These are phyloP conservation scores for Mythimna impura DNA, from an alignment of 2,888 invertebrate genomes.

Conservation along the genomic window DNA sequence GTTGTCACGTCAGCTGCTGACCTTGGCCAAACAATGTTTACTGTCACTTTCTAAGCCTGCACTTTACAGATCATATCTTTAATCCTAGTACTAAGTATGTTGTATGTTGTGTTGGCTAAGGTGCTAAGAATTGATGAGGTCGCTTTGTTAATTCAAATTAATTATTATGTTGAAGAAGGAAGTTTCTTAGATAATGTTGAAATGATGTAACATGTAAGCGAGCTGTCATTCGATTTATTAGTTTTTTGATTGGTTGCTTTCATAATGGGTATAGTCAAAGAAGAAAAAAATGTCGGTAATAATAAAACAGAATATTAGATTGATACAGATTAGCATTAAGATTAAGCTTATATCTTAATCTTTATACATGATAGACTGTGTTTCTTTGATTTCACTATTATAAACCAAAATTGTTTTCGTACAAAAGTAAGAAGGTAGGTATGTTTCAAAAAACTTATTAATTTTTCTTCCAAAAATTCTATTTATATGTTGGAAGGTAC, in stretches of 20 bases:
- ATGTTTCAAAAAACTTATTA: conserved; percentile 5
- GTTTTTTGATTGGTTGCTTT: conserved; percentile 2
- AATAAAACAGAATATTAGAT: no score
- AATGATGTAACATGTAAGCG: conserved; percentile 20
- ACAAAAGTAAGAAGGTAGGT: neutral
- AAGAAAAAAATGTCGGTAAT: neutral
- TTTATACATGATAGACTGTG: no score
- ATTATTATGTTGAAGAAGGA: conserved; percentile 14
- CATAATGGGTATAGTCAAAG: neutral
- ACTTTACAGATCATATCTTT: conserved; percentile 50
- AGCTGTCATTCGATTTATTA: conserved; percentile 13
- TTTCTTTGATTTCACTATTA: neutral
- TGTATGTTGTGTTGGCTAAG: conserved; percentile 38
- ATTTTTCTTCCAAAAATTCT: conserved; percentile 27
- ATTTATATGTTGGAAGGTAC: conserved; percentile 21
- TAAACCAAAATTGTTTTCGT: no score
- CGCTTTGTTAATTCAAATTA: conserved; percentile 33
- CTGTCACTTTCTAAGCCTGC: conserved; percentile 68
- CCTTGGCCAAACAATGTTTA: conserved; percentile 65
- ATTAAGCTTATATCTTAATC: neutral
- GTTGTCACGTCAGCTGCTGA: conserved; percentile 62
- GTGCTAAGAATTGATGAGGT: conserved; percentile 32
- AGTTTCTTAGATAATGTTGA: conserved; percentile 12
- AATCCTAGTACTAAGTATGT: conserved; percentile 34
- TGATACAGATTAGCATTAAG: neutral